Percentiles rank a stretch among this genome's conserved stretches.
Conservation (phyloP, 2,113 vertebrate genomes). For the Triplophysa dalaica region DNA sequence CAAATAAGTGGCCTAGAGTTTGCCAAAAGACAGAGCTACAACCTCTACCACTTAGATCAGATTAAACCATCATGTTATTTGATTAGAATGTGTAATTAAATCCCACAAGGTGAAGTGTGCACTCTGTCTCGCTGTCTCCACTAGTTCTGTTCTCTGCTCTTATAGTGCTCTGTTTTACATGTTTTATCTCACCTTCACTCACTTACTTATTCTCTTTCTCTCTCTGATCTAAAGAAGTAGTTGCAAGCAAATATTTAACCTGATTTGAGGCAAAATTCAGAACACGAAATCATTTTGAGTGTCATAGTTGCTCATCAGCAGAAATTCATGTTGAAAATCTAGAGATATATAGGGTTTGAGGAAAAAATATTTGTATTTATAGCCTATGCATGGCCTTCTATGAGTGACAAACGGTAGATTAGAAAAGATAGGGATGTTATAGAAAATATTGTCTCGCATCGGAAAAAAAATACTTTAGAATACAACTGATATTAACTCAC, state of each 20-base stretch:
- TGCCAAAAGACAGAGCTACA: conserved; percentile 40
- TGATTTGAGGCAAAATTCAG: too few species aligned
- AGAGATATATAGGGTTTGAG: too few species aligned
- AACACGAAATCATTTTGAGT: too few species aligned
- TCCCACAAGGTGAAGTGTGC: conserved; percentile 51
- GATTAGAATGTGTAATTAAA: conserved; percentile 60
- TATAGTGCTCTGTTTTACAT: background rate
- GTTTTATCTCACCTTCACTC: conserved; percentile 40
- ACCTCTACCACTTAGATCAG: conserved; percentile 45
- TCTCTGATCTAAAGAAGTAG: background rate
- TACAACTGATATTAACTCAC: too few species aligned
- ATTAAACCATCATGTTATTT: conserved; percentile 55
- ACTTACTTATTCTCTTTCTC: background rate
- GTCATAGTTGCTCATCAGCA: too few species aligned
- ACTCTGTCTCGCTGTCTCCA: conserved; percentile 43
- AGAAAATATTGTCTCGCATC: background rate
- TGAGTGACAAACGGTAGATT: background rate
- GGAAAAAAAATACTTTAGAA: too few species aligned
- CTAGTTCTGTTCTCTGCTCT: background rate
- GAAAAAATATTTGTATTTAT: too few species aligned
- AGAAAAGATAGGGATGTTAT: background rate
- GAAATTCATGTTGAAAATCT: too few species aligned
- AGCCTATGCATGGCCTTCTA: too few species aligned
- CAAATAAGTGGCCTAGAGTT: conserved; percentile 19
- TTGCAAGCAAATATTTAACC: background rate